Evolutionary conservation across 2,888 invertebrate genomes (phyloP).

Genomic region (Brassicogethes aeneus): DNA sequence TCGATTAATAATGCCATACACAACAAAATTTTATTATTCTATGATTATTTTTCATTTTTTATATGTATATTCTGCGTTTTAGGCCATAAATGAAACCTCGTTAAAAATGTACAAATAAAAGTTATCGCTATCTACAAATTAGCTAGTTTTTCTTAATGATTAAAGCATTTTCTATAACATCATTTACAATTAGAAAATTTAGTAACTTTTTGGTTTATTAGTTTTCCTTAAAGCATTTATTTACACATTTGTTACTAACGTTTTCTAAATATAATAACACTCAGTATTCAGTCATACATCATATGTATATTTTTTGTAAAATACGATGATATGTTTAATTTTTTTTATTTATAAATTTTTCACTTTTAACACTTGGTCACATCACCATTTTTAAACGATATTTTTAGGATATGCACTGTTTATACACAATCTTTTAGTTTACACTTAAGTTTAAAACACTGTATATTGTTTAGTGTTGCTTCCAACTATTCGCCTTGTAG

Average conservation of each 20-base stretch:
- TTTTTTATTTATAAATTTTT: not conserved
- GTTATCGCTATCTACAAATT: not conserved
- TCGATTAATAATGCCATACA: no score
- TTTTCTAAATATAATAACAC: not conserved
- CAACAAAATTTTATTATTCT: no score
- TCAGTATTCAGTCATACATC: not conserved
- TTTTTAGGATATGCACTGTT: not conserved
- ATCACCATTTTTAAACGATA: not conserved
- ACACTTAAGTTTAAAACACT: not conserved
- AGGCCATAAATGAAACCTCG: not conserved
- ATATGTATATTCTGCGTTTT: no score
- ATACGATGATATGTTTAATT: not conserved
- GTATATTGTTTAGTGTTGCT: constrained; percentile 54
- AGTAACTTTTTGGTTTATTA: not conserved
- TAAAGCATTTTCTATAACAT: not conserved
- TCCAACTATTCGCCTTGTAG: constrained; percentile 89
- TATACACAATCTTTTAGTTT: not conserved
- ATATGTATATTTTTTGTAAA: not conserved
- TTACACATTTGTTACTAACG: not conserved
- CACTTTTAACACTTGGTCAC: not conserved
- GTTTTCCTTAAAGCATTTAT: no score
- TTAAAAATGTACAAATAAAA: not conserved
- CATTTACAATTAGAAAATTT: not conserved
- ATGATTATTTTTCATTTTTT: no score
- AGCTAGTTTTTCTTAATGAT: not conserved